Conservation (phyloP, 2,113 vertebrate species). For the Mystacornis crossleyi region DNA sequence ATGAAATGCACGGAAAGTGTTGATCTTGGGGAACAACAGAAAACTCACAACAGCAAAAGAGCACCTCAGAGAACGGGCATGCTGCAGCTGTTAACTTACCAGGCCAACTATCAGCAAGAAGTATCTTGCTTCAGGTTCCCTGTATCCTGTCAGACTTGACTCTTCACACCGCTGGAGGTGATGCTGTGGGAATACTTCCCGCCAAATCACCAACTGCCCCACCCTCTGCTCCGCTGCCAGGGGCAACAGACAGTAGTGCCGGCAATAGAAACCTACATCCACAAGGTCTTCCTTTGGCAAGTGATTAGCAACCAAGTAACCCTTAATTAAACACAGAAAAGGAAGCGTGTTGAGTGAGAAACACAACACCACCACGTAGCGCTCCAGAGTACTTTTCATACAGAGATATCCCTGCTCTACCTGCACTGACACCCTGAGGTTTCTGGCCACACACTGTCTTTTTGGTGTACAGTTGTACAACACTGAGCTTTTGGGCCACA, state of each 20-base stretch:
- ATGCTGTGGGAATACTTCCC: slow-evolving; percentile 88
- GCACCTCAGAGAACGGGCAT: accelerated
- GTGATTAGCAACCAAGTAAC: slow-evolving; percentile 91
- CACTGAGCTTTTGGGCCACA: background rate
- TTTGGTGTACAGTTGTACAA: background rate
- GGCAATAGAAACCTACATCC: slow-evolving; percentile 88
- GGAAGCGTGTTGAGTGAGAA: background rate
- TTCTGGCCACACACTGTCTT: background rate
- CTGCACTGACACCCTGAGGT: background rate
- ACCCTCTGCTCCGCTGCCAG: slow-evolving; percentile 85
- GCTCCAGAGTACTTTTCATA: background rate
- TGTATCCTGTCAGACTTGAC: slow-evolving; percentile 67
- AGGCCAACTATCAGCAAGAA: slow-evolving; percentile 94
- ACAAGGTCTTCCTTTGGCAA: slow-evolving; percentile 90
- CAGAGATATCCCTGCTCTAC: background rate
- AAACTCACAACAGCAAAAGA: background rate
- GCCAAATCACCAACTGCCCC: slow-evolving; percentile 92
- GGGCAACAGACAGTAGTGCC: slow-evolving; percentile 88
- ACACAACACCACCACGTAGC: background rate
- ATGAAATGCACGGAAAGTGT: background rate
- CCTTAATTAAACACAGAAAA: slow-evolving; percentile 74
- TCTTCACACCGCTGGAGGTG: slow-evolving; percentile 53
- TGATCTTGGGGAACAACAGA: background rate
- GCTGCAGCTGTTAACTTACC: slow-evolving; percentile 74
- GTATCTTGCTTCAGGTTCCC: slow-evolving; percentile 81